A percentile compares a stretch with the other conserved stretches of the same genome.
Evolutionary conservation across 2,113 vertebrate genomes (phyloP).

Genomic region (Candoia aspera): DNA sequence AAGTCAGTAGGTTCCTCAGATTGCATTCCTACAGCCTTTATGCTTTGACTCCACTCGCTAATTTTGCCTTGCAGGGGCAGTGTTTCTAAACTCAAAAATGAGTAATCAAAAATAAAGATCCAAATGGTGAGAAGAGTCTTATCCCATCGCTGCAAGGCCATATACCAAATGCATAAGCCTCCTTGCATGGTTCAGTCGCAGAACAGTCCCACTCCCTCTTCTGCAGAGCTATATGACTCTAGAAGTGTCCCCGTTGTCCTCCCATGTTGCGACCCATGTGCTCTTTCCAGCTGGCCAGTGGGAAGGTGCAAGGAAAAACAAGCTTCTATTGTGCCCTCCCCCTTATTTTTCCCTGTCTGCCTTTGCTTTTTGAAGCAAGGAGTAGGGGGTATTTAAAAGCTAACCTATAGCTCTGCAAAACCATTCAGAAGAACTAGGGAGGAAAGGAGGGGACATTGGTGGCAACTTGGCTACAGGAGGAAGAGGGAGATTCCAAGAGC

Average conservation of each 20-base stretch:
- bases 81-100: neutral
- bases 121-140: neutral
- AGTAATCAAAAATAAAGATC: neutral
- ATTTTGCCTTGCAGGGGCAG: neutral
- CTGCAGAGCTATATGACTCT: neutral
- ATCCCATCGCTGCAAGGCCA: neutral
- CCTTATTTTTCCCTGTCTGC: neutral
- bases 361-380: neutral
- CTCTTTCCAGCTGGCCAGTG: neutral
- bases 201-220: neutral
- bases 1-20: neutral
- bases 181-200: neutral
- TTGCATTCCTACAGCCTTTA: neutral
- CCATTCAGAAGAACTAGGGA: neutral
- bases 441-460: neutral
- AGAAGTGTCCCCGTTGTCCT: neutral
- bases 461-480: neutral
- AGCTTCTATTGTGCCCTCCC: neutral
- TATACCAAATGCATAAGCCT: neutral
- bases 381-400: neutral
- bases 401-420: neutral
- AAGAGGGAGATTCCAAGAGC: neutral
- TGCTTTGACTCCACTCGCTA: neutral
- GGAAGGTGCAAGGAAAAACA: neutral
- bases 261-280: neutral